Evolutionary conservation across 1,140 invertebrate genomes (phyloP).

Genomic region (Diplogasteroides magnus): DNA sequence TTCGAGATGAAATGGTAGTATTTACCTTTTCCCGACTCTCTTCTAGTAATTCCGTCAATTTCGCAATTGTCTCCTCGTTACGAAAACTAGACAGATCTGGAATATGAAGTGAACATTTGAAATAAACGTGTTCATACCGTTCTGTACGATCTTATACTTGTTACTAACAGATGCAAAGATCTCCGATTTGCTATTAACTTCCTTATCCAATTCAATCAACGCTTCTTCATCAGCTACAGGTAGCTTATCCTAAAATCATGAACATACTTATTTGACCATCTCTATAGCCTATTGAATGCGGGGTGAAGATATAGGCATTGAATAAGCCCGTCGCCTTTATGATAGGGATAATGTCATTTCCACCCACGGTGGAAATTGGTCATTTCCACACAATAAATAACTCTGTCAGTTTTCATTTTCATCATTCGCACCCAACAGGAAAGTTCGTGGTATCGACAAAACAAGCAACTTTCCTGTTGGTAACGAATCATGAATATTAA

Average conservation of each 20-base stretch:
- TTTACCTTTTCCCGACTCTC: background rate
- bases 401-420: no score
- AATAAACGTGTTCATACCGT: background rate
- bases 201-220: background rate
- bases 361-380: no score
- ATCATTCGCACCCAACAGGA: no score
- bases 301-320: no score
- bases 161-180: background rate
- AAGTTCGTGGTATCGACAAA: no score
- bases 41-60: background rate
- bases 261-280: no score
- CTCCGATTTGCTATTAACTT: background rate
- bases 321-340: no score
- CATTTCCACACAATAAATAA: no score
- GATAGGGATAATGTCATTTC: no score
- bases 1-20: background rate
- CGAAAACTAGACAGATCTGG: background rate
- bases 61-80: background rate
- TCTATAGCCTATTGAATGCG: no score
- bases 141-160: background rate
- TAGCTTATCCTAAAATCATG: background rate
- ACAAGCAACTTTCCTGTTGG: no score
- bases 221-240: background rate
- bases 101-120: background rate
- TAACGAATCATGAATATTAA: no score